These are phyloP conservation scores for Pecten maximus DNA, from an alignment of 2,888 invertebrate species.

Conservation along the genomic window DNA sequence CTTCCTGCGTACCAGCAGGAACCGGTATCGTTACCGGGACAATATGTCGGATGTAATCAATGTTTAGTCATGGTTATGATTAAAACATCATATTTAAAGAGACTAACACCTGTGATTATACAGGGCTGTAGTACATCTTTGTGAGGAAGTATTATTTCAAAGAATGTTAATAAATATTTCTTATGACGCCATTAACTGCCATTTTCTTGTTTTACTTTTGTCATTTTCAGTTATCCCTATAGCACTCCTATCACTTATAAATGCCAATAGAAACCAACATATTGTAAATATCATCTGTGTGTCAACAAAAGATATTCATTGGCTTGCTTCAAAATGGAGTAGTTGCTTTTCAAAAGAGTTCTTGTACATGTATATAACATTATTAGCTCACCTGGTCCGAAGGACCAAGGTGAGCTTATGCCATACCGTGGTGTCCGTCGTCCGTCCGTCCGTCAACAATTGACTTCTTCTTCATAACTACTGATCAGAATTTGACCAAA, in stretches of 20 bases:
- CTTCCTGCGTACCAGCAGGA: neutral
- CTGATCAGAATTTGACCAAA: too few species aligned
- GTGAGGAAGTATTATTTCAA: constrained; percentile 4
- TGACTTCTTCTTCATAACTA: too few species aligned
- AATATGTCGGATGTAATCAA: neutral
- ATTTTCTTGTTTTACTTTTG: neutral
- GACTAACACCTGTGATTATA: neutral
- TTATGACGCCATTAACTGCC: neutral
- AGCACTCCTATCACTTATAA: neutral
- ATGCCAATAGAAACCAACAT: too few species aligned
- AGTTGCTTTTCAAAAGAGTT: too few species aligned
- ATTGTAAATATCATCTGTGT: too few species aligned
- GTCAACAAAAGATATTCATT: too few species aligned
- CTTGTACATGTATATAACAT: too few species aligned
- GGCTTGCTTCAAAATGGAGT: too few species aligned
- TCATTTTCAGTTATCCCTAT: neutral
- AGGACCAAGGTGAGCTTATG: too few species aligned
- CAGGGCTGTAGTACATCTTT: neutral
- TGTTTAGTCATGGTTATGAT: neutral
- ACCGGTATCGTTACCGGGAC: neutral
- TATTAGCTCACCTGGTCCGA: too few species aligned
- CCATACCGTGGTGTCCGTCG: too few species aligned
- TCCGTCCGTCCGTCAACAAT: too few species aligned
- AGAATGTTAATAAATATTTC: constrained; percentile 7
- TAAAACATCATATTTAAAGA: neutral